Evolutionary conservation across 1,140 invertebrate species (phyloP), one percentile per base, ranked within the genome.

Genomic region (Lasaia peninsularis): DNA sequence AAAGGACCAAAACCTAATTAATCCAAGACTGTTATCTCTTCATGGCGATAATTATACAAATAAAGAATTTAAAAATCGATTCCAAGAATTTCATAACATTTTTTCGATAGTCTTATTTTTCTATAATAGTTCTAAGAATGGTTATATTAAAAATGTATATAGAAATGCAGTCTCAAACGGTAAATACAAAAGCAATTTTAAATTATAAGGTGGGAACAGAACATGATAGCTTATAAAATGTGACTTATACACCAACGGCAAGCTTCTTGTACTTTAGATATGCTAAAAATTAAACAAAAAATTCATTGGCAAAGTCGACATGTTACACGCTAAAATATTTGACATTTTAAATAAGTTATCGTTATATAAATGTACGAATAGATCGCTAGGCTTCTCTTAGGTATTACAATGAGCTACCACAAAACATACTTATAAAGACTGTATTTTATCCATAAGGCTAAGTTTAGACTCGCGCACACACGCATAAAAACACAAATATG

Each of bases 401-500:
- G 44, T 48, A 48, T 48, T 48, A 48, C 44, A 48, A 24, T 48
- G 44, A 48, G n/a, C 44, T 48, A 48, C 44, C 44, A 48, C 44
- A 48, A 48, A 24, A 48, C 44, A 48, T 48, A 48, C 44, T 48
- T 48, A 48, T n/a, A 24, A n/a, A 48, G 44, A 24, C 20, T 20
- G 20, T 24, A 48, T n/a, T 48, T 48, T 48, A 48, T 20, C 11
- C 20, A 48, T 20, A 20, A 24, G 44, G 44, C 44, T 48, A 6
- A 24, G 44, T 48, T 48, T 48, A 48, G 44, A 48, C 24, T 28
- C 2, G 8, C 24, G 24, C 5, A 7, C 24, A 28, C 24, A 7
- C 8, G 8, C 5, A 28, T 28, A 4, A 28, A 28, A 28, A 7
- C 24, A 28, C 24, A 4, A 28, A 7, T 28, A 28, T n/a, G n/a